Base-by-base conservation (phyloP, 2,113 vertebrate genomes). In the Anoplopoma fimbria region DNA sequence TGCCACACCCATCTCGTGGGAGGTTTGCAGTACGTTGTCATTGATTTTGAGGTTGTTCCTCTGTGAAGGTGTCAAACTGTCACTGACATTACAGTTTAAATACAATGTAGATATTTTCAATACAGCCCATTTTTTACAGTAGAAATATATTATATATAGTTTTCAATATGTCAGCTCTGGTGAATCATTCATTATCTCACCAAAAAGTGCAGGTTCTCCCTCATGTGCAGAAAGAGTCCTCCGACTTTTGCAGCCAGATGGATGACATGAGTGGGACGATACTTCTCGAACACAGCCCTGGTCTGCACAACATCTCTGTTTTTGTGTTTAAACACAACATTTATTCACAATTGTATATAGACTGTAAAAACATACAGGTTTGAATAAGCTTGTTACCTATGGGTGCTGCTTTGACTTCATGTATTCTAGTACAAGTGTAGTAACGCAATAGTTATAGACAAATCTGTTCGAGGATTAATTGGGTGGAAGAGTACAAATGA, bases 221-320 rank as follows among this genome's bases (percentile, higher is more conserved):
- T 96, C 93, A 98, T 95, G 88, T 98, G 97, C 76, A 93, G 94
- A 93, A 96, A 98, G 31, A 98, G 95, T 0, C 97, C 97, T 0
- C 97, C 97, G 0, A 98, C 97, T 96, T 97, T 97, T n/a, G 97
- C 97, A 0, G 97, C 97, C 70, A 98, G 87, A 82, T 98, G 97
- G 92, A 98, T 96, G 86, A 98, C 95, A 0, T 97, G 97, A 4
- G 97, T 98, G 79, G 97, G 97, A 5, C 49, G 93, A 84, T 96
- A 91, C 75, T 92, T 94, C 87, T 96, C 87, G 10, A 98, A 98
- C 33, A 97, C 89, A 12, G 96, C 95, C 76, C 75, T 90, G 33
- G 97, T 97, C 90, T 96, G 95, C 0, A 15, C 83, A 0, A 88
- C 51, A 2, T 92, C 93, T 88, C 95, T 97, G 77, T 63, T 47